These are phyloP conservation scores for Calyptommatus sinebrachiatus DNA, from an alignment of 2,113 vertebrate species.

Conservation along the genomic window DNA sequence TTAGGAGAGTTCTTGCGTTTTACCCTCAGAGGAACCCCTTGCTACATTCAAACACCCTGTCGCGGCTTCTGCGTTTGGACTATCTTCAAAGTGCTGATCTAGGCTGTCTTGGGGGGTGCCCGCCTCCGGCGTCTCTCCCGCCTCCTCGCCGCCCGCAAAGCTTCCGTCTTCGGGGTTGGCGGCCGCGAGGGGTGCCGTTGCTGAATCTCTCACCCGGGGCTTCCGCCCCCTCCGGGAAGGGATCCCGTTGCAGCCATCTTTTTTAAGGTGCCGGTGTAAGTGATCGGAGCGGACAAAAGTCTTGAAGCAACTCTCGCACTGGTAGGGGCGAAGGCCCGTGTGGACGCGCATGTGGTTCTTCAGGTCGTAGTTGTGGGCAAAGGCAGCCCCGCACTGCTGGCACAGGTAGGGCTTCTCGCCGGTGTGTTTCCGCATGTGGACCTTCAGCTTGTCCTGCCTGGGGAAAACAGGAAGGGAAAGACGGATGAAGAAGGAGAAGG, in stretches of 20 bases:
- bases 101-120: constrained; percentile 30
- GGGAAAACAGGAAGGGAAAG: background rate
- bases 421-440: constrained; percentile 98
- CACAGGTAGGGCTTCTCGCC: constrained; percentile 98
- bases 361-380: constrained; percentile 98
- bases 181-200: constrained; percentile 27
- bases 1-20: constrained; percentile 70
- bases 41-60: constrained; percentile 69
- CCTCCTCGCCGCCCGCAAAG: constrained; percentile 11
- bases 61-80: constrained; percentile 51
- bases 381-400: constrained; percentile 94
- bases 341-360: constrained; percentile 99
- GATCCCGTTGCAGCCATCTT: constrained; percentile 96
- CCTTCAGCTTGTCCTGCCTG: constrained; percentile 99
- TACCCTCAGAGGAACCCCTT: constrained; percentile 60
- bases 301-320: constrained; percentile 97
- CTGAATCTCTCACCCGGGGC: constrained; percentile 81
- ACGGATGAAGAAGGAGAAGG: background rate
- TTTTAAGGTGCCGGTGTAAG: constrained; percentile 98
- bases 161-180: constrained; percentile 46
- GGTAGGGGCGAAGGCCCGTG: constrained; percentile 96
- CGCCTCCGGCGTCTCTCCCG: constrained; percentile 41
- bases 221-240: constrained; percentile 89
- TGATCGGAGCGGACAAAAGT: constrained; percentile 98
- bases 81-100: constrained; percentile 74